Percentiles rank a stretch among this genome's conserved stretches.
phyloP scores from a whole-genome alignment of 2,113 vertebrate genomes.

The Suncus etruscus region DNA sequence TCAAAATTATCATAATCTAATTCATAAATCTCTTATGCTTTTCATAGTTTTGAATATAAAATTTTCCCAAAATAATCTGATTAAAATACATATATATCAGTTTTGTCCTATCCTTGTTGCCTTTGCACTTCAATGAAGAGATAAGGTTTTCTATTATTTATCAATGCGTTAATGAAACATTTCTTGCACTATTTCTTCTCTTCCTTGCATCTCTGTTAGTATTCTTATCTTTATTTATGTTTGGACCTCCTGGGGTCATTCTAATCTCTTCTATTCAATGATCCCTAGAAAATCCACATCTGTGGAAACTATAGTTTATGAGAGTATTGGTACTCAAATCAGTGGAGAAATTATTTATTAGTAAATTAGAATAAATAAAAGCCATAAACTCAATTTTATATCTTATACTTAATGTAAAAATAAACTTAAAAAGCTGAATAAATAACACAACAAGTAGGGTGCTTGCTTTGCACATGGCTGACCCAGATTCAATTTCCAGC shows the following conservation, averaged over 20 bases:
- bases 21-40: neutral
- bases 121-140: conserved; percentile 20
- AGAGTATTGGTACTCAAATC: conserved; percentile 3
- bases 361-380: conserved; percentile 30
- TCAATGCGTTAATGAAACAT: neutral
- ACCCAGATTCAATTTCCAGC: too few species aligned
- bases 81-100: neutral
- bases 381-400: neutral
- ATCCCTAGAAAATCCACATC: neutral
- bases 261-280: neutral
- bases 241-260: neutral
- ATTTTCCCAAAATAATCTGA: neutral
- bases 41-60: neutral
- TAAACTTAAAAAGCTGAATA: too few species aligned
- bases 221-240: neutral
- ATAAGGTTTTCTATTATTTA: neutral
- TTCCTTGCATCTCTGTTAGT: neutral
- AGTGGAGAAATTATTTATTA: conserved; percentile 8
- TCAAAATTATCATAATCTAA: neutral
- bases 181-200: neutral
- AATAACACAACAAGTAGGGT: too few species aligned
- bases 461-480: too few species aligned
- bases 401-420: neutral
- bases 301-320: neutral
- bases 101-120: conserved; percentile 1